Percentiles rank a stretch among this genome's conserved stretches.
These are phyloP conservation scores for Sphenopsis melanotis DNA, from an alignment of 2,797 vertebrate species.

Conservation along the genomic window DNA sequence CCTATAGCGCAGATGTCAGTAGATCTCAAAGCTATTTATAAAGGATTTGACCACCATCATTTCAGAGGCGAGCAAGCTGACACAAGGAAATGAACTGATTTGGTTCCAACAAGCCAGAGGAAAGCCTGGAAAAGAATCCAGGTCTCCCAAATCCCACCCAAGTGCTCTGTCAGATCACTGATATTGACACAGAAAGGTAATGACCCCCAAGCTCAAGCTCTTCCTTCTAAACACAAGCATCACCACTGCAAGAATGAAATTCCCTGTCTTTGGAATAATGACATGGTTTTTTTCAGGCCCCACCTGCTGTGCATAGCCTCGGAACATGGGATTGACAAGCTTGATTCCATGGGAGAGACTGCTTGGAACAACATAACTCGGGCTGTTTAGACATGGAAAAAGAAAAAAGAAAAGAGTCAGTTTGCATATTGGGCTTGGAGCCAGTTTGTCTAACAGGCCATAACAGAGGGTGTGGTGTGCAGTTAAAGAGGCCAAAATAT, in stretches of 20 bases:
- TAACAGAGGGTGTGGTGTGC: neutral
- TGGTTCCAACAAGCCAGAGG: neutral
- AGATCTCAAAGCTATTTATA: neutral
- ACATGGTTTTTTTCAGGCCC: neutral
- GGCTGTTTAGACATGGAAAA: slow-evolving; percentile 71
- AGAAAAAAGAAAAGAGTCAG: neutral
- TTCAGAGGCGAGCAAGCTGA: neutral
- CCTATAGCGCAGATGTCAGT: neutral
- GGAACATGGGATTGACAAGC: slow-evolving; percentile 98
- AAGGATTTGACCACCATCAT: neutral
- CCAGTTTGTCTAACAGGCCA: neutral
- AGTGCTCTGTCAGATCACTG: neutral
- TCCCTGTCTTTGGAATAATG: neutral
- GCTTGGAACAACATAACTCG: slow-evolving; percentile 95
- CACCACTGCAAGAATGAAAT: neutral
- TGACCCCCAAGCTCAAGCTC: neutral
- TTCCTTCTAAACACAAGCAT: neutral
- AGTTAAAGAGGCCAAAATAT: neutral
- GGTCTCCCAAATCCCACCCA: neutral
- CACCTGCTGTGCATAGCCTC: slow-evolving; percentile 97
- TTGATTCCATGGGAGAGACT: slow-evolving; percentile 96
- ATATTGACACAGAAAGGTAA: neutral
- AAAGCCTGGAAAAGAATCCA: neutral
- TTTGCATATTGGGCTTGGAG: neutral
- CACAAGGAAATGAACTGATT: neutral